Percentiles rank a stretch among this genome's conserved stretches.
Evolutionary conservation across 23 tunicate genomes (phyloP).

Genomic region (Diplosoma virens): DNA sequence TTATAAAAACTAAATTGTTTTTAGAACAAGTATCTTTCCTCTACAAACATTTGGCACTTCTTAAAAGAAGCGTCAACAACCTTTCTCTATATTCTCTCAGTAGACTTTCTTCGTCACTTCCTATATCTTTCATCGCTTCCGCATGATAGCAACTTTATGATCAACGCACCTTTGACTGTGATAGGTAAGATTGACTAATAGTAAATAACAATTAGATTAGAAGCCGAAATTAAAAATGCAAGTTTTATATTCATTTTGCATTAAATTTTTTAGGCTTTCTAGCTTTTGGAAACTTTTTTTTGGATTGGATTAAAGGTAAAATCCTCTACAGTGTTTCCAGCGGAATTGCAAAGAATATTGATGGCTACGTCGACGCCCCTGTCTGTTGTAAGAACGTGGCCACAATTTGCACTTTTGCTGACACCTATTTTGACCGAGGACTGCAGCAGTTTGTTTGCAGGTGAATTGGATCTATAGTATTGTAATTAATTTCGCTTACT

Average conservation of each 20-base stretch:
- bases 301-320: constrained; percentile 67
- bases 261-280: constrained; percentile 36
- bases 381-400: constrained; percentile 20
- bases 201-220: too few species aligned
- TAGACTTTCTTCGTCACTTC: constrained; percentile 51
- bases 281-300: constrained; percentile 34
- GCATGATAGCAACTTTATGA: constrained; percentile 32
- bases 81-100: too few species aligned
- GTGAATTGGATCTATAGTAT: too few species aligned
- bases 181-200: constrained; percentile 37
- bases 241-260: not conserved
- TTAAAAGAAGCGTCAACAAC: too few species aligned
- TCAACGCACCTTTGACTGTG: constrained; percentile 33
- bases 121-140: constrained; percentile 48
- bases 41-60: too few species aligned
- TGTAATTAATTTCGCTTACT: not conserved
- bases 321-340: constrained; percentile 36
- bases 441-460: constrained; percentile 66
- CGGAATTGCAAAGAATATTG: constrained; percentile 31
- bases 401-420: constrained; percentile 67
- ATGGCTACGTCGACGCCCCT: constrained; percentile 43
- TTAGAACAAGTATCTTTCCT: too few species aligned
- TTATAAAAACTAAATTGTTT: too few species aligned
- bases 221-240: too few species aligned
- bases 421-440: constrained; percentile 70